Base-by-base conservation (phyloP, 2,888 invertebrate species). In the Watsonalla binaria region DNA sequence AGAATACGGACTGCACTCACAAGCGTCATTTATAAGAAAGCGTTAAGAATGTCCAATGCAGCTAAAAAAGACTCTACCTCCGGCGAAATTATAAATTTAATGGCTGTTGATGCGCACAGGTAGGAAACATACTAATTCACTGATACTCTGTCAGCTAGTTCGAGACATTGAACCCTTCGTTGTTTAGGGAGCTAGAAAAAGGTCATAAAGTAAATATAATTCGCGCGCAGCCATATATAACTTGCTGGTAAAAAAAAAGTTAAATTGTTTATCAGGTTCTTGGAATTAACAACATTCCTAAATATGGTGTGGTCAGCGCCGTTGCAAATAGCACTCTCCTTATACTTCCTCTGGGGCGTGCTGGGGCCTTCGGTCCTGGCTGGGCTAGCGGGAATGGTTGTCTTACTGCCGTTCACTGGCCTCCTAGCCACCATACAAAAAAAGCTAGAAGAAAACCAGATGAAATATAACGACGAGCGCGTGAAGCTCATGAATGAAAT, bases 401-500 rank as follows among this genome's bases (percentile, higher is more conserved):
- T 97, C 48, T 90, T 98, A 58, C 96, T 98, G 63, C 97, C 97
- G 0, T 79, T 96, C 7, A 97, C 97, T 74, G 95, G 94, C 8
- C 88, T 94, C 54, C 93, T 97, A 58, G 96, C 96, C 0, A 94
- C 93, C 68, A 92, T 93, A 70, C 92, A 94, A 6, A 95, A 95
- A 72, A 92, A 92, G 5, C 81, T 94, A 60, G 96, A 96, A 80
- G 93, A 95, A 11, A 91, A 92, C 54, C 96, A 97, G 83, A 97
- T 97, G 96, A 94, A 95, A 68, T 94, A 93, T 74, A 97, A 97
- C 82, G 97, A 97, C 74, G 94, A 96, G 65, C 91, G 97, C 65
- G 95, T 97, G 0, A 97, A 97, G 70, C 81, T 96, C 51, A 96
- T 97, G 95, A 96, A 95, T 70, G 97, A 97, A 86, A 93, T 97